These are phyloP conservation scores for Clepsis dumicolana DNA, from an alignment of 2,888 invertebrate genomes.

Conservation along the genomic window DNA sequence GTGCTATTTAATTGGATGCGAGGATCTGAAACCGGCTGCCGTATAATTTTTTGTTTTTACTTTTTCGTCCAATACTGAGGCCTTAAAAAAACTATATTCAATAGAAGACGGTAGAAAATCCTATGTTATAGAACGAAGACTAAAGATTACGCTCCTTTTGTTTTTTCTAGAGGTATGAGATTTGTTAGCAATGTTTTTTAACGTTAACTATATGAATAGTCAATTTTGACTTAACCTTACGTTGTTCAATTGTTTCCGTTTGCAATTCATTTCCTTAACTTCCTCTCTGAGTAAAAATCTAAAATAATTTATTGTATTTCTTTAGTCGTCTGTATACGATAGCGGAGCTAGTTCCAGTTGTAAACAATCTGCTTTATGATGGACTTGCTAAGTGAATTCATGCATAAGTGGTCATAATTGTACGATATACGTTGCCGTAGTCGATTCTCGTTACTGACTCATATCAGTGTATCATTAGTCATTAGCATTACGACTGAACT, in stretches of 20 bases:
- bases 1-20: background rate
- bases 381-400: slow-evolving; percentile 61
- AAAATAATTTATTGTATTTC: background rate
- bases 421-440: slow-evolving; percentile 11
- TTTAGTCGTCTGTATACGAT: slow-evolving; percentile 6
- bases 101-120: no score
- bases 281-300: no score
- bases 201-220: no score
- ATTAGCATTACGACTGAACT: slow-evolving; percentile 46
- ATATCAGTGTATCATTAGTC: slow-evolving; percentile 38
- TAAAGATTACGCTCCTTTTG: no score
- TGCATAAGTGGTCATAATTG: slow-evolving; percentile 25
- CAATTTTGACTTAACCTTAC: no score
- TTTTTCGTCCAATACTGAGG: background rate
- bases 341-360: slow-evolving; percentile 3
- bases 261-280: no score
- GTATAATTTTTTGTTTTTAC: slow-evolving; percentile 4
- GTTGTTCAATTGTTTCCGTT: no score
- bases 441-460: background rate
- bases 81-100: no score
- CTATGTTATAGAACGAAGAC: no score
- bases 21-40: slow-evolving; percentile 6
- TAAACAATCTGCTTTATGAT: slow-evolving; percentile 49
- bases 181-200: no score
- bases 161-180: no score